These are phyloP conservation scores for Cotesia glomerata DNA, from an alignment of 1,140 invertebrate species.

Conservation along the genomic window DNA sequence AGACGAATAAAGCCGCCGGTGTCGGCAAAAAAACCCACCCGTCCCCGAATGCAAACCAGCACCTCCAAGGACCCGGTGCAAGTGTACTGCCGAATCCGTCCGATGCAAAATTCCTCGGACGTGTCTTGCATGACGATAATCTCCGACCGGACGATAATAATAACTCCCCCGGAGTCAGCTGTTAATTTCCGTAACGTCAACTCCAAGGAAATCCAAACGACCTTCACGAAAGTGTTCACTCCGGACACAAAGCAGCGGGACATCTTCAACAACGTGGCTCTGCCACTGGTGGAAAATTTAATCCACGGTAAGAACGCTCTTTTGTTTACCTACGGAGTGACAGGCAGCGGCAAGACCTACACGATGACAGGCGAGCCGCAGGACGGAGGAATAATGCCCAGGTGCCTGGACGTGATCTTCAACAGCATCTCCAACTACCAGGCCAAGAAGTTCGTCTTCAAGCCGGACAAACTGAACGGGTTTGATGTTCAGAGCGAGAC, in stretches of 20 bases:
- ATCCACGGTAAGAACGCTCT: constrained; percentile 85
- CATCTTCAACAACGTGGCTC: constrained; percentile 83
- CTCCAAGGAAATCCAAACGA: constrained; percentile 76
- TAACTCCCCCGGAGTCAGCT: constrained; percentile 73
- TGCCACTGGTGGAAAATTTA: constrained; percentile 84
- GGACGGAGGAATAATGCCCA: constrained; percentile 85
- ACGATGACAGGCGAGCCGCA: constrained; percentile 87
- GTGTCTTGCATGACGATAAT: constrained; percentile 75
- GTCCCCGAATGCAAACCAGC: not conserved
- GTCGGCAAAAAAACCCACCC: constrained; percentile 45
- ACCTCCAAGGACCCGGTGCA: constrained; percentile 74
- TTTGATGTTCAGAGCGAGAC: constrained; percentile 89
- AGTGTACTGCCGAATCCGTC: constrained; percentile 84
- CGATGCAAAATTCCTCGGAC: constrained; percentile 72
- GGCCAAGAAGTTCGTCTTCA: constrained; percentile 85
- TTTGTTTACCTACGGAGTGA: constrained; percentile 95
- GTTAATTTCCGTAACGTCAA: constrained; percentile 67
- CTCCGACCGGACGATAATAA: constrained; percentile 72
- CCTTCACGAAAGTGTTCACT: constrained; percentile 86
- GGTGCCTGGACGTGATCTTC: constrained; percentile 90
- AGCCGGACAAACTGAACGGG: constrained; percentile 91
- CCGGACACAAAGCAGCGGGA: constrained; percentile 79
- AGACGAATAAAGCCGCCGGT: constrained; percentile 51
- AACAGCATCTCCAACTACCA: constrained; percentile 84
- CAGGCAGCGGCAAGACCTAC: constrained; percentile 94